These are phyloP conservation scores for Orycteropus afer DNA, from an alignment of 2,113 vertebrate genomes.

Conservation along the genomic window DNA sequence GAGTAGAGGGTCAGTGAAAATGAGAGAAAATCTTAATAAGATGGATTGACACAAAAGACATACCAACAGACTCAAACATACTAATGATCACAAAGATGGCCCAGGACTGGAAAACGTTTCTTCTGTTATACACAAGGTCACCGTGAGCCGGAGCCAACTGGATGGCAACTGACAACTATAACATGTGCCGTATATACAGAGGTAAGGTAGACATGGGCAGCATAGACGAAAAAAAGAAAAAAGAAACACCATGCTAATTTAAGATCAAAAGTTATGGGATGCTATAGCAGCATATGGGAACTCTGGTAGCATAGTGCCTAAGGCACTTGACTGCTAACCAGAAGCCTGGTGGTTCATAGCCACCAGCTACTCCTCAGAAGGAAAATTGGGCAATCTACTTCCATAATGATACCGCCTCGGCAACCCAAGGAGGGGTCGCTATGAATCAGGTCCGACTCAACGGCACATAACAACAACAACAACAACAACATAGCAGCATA, in stretches of 20 bases:
- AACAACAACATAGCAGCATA: too few species aligned
- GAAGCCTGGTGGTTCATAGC: too few species aligned
- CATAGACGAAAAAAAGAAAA: neutral
- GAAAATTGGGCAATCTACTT: too few species aligned
- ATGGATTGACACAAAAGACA: neutral
- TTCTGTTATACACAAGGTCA: neutral
- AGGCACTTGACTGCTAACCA: too few species aligned
- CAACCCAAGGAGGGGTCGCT: too few species aligned
- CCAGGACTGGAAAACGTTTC: neutral
- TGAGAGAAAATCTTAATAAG: neutral
- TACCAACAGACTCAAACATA: neutral
- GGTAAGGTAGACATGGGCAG: neutral
- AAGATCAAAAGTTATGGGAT: neutral
- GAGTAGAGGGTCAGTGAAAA: neutral
- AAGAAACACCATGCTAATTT: rapidly evolving
- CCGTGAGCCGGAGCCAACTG: neutral
- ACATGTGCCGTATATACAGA: neutral
- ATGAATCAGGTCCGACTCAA: too few species aligned
- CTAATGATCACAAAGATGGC: too few species aligned
- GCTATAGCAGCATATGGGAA: rapidly evolving
- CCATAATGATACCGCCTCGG: too few species aligned
- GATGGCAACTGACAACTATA: neutral
- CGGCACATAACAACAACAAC: too few species aligned
- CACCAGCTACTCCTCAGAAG: too few species aligned
- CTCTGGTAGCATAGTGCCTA: too few species aligned